These are phyloP conservation scores for Lasioglossum morio DNA, from an alignment of 2,888 invertebrate genomes.

Conservation along the genomic window DNA sequence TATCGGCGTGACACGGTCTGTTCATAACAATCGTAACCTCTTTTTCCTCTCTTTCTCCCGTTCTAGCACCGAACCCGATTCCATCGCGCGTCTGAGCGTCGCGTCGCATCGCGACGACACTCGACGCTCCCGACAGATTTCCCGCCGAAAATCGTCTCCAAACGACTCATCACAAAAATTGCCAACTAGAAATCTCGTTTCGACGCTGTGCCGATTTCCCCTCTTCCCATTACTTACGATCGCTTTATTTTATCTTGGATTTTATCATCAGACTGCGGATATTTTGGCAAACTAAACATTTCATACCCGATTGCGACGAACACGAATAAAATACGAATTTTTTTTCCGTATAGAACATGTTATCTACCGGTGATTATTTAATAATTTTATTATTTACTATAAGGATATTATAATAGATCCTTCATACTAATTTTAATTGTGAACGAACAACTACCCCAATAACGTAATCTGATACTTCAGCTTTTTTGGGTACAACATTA, in stretches of 20 bases:
- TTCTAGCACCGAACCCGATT: conserved; percentile 24
- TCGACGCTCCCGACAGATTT: neutral
- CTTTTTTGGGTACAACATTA: neutral
- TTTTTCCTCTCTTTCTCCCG: conserved; percentile 56
- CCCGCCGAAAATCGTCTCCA: neutral
- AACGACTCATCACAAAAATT: neutral
- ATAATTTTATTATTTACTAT: too few relatives aligned
- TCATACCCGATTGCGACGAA: neutral
- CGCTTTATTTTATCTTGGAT: neutral
- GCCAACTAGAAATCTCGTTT: conserved; percentile 1
- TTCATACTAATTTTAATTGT: neutral
- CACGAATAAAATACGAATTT: neutral
- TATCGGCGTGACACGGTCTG: conserved; percentile 41
- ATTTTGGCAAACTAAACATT: neutral
- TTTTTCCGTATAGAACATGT: neutral
- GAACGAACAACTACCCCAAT: neutral
- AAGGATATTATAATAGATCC: too few relatives aligned
- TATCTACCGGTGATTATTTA: neutral
- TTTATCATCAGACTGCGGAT: neutral
- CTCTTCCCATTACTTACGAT: neutral
- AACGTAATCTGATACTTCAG: neutral
- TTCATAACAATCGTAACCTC: conserved; percentile 62
- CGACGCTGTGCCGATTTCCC: neutral
- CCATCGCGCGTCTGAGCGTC: conserved; percentile 2
- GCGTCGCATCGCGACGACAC: neutral